Percentiles rank a stretch among this genome's conserved stretches.
phyloP scores from a whole-genome alignment of 2,888 invertebrate genomes.

The Erannis defoliaria region DNA sequence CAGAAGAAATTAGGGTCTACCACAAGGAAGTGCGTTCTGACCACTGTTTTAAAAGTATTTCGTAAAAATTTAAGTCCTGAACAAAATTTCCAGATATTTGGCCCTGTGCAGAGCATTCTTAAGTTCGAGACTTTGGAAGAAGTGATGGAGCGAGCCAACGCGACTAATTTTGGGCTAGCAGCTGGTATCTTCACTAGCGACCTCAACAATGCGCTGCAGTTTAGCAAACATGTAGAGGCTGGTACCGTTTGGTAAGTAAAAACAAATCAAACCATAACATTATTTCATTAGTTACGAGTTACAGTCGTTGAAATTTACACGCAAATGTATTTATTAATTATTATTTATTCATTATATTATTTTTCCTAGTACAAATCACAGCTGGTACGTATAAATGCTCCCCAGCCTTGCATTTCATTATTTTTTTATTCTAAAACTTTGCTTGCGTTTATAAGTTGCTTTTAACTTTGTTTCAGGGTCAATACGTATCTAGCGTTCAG shows the following conservation, averaged over 20 bases:
- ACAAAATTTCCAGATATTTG: slow-evolving; percentile 90
- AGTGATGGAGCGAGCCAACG: slow-evolving; percentile 93
- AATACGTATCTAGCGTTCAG: slow-evolving; percentile 52
- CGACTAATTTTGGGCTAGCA: slow-evolving; percentile 92
- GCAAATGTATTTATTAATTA: no score
- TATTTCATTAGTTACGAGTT: no score
- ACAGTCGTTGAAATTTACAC: no score
- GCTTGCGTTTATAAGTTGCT: background rate
- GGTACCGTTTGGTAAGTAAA: slow-evolving; percentile 90
- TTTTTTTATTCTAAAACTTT: background rate
- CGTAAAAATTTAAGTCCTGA: background rate
- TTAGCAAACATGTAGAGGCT: slow-evolving; percentile 91
- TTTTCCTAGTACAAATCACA: no score
- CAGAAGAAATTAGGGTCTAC: no score
- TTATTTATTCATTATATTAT: no score
- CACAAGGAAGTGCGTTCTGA: background rate
- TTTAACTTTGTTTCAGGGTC: background rate
- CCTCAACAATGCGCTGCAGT: slow-evolving; percentile 91
- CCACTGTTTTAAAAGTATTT: background rate
- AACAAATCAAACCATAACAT: no score
- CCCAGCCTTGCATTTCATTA: no score
- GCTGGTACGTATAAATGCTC: no score
- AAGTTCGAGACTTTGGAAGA: slow-evolving; percentile 93
- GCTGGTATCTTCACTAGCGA: slow-evolving; percentile 94
- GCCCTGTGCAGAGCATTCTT: slow-evolving; percentile 94